Evolutionary conservation across 1,140 invertebrate genomes (phyloP), one percentile per base, ranked within the genome.

Genomic region (Drosophila serrata): DNA sequence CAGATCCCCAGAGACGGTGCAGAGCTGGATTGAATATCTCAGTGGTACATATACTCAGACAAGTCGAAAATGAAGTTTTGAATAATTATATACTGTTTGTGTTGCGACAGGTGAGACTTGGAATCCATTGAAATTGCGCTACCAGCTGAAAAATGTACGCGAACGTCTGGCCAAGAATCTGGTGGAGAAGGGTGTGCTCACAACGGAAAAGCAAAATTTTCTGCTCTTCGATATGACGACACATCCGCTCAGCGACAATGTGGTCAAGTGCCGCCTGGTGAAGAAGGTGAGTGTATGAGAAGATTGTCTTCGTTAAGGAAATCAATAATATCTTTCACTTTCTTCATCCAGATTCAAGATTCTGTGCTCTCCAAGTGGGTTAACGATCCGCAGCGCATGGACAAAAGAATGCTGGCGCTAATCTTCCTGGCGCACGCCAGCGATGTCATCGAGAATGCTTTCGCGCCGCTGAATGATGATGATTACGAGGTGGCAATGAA

Each of bases 151-250:
- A 93, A 99, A 99, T 95, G 99, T 99, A 0, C 95, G 99, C 75
- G 99, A 99, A 94, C 95, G 99, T 91, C 94, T 99, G 90, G 99
- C 99, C 12, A 99, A 99, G 93, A 99, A 99, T 94, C 95, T 99
- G 81, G 99, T 99, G 19, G 99, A 99, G 93, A 99, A 99, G 94
- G 99, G 99, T 77, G 98, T 99, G n/a, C 95, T 99, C 69, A 99
- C 99, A 49, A 99, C 99, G 57, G 99, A 99, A 94, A 99, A 99
- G 94, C 99, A 99, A 94, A 99, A 99, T 94, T 99, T 99, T 94
- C 94, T 99, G 76, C 94, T 99, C 19, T 99, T 99, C 94, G 99
- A 99, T 94, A 99, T 99, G 99, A 99, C 99, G 27, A 99, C 99
- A 79, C 99, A 99, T 95, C 99, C 99, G 39, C 94, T 99, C 42